Evolutionary conservation across 2,113 vertebrate genomes (phyloP).

Genomic region (Etheostoma cragini): DNA sequence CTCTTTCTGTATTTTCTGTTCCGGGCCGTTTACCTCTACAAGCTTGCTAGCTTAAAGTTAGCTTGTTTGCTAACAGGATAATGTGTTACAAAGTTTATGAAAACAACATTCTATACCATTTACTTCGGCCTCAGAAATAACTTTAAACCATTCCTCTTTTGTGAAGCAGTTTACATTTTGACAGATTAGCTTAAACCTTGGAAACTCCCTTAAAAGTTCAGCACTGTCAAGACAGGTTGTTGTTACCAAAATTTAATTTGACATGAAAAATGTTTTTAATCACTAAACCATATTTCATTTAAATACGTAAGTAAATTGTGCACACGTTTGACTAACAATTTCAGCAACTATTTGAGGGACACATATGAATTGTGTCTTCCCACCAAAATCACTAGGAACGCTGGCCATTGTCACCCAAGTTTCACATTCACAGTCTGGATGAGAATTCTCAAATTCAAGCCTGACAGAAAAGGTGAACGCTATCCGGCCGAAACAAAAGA

Average conservation of each 20-base stretch:
- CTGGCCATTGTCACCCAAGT: slow-evolving; percentile 51
- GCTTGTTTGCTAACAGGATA: background rate
- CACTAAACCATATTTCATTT: background rate
- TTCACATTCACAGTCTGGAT: slow-evolving; percentile 51
- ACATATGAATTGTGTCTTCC: slow-evolving; percentile 4
- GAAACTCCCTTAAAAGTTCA: background rate
- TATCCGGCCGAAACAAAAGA: slow-evolving; percentile 68
- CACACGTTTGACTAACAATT: slow-evolving; percentile 5
- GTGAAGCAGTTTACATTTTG: background rate
- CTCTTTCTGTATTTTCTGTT: background rate
- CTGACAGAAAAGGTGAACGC: slow-evolving; percentile 72
- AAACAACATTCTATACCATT: background rate
- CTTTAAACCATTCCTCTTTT: background rate
- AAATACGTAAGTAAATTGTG: background rate
- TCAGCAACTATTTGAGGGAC: slow-evolving; percentile 7
- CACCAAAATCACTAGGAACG: slow-evolving; percentile 7
- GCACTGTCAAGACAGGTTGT: background rate
- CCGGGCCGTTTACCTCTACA: too few relatives aligned
- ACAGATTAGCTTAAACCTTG: background rate
- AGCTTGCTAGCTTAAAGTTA: background rate
- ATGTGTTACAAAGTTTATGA: background rate
- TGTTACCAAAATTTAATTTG: background rate
- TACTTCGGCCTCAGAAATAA: background rate
- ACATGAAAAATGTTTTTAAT: background rate
- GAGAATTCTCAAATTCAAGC: slow-evolving; percentile 56